Evolutionary conservation across 2,888 invertebrate species (phyloP).

Genomic region (Temnothorax unifasciatus): DNA sequence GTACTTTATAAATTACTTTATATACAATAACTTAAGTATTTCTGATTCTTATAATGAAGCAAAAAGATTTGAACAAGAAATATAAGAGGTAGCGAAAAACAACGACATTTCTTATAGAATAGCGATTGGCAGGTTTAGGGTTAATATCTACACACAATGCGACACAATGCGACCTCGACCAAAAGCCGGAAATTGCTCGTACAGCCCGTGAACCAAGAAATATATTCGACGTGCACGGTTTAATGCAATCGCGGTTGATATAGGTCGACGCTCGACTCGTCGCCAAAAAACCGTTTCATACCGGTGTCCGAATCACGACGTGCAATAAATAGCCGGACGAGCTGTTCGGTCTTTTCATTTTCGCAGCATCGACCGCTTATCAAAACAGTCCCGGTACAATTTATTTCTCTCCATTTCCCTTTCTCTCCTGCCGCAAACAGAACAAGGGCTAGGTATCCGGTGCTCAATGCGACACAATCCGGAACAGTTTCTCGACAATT

Average conservation of each 20-base stretch:
- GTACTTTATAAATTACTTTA: not conserved
- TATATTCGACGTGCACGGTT: not conserved
- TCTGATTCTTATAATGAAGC: not conserved
- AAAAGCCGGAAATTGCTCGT: conserved; percentile 33
- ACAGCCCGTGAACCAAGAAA: not conserved
- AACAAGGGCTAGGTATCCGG: conserved; percentile 10
- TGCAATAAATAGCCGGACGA: conserved; percentile 37
- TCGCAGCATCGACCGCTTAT: conserved; percentile 33
- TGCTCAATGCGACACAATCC: conserved; percentile 11
- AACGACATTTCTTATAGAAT: not conserved
- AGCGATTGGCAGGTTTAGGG: conserved; percentile 8
- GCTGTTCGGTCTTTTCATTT: conserved; percentile 31
- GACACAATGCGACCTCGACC: not conserved
- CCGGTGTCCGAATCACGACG: not conserved
- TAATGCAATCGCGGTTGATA: conserved; percentile 19
- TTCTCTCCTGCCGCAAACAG: not conserved
- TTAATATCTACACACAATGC: not conserved
- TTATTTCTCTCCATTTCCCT: conserved; percentile 30
- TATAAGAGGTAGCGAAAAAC: not conserved
- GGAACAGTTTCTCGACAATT: conserved; percentile 15
- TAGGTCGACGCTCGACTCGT: conserved; percentile 1
- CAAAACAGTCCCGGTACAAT: conserved; percentile 38
- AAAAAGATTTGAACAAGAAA: not conserved
- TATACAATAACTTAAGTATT: not conserved
- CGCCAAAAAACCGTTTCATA: conserved; percentile 25